phyloP scores from a whole-genome alignment of 2,113 vertebrate species.

The Myotis brandtii region DNA sequence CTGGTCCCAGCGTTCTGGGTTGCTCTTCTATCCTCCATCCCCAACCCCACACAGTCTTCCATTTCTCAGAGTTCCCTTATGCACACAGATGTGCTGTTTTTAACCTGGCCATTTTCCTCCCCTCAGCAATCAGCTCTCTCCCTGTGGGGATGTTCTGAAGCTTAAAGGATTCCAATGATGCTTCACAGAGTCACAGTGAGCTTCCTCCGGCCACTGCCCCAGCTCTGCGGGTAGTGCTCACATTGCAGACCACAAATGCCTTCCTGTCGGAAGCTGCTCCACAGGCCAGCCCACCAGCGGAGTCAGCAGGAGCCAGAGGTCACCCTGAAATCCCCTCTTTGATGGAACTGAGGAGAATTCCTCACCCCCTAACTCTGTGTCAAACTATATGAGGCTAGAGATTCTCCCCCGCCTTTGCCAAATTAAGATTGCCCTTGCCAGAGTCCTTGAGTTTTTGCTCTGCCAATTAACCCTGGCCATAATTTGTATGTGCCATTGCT shows the following conservation, averaged over 20 bases:
- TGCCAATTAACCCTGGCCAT: not conserved
- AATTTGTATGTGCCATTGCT: not conserved
- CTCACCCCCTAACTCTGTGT: not conserved
- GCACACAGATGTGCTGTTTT: not conserved
- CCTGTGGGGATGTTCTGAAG: not conserved
- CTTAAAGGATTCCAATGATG: not conserved
- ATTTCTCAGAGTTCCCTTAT: not conserved
- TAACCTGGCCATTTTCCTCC: not conserved
- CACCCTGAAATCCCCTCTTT: not conserved
- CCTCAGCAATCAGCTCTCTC: not conserved
- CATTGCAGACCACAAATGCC: not conserved
- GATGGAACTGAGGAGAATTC: not conserved
- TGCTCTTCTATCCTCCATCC: not conserved
- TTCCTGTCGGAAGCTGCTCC: not conserved
- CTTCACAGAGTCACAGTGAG: not conserved
- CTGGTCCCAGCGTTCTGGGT: not conserved
- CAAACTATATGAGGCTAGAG: not conserved
- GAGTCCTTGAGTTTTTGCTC: not conserved
- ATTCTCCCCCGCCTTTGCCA: not conserved
- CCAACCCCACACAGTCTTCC: not conserved
- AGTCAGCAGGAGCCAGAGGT: not conserved
- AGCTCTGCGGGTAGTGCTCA: not conserved
- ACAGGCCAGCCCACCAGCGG: no score
- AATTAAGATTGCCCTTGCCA: not conserved
- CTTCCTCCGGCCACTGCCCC: not conserved